These are phyloP conservation scores for Crypturellus undulatus DNA, from an alignment of 2,113 vertebrate species.

Conservation along the genomic window DNA sequence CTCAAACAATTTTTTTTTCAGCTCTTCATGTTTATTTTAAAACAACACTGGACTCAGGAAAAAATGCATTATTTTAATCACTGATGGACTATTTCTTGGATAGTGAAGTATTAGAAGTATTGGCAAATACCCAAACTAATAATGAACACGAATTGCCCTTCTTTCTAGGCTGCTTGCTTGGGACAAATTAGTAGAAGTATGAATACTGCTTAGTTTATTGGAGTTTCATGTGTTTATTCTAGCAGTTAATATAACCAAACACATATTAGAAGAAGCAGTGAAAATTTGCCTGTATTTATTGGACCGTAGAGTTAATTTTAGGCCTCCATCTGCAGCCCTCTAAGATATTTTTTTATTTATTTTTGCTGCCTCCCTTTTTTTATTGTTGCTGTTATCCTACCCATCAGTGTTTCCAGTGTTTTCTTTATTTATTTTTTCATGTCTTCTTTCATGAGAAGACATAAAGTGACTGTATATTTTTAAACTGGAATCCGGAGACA, in stretches of 20 bases:
- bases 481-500: conserved; percentile 1
- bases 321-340: not conserved
- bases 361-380: not conserved
- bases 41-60: not conserved
- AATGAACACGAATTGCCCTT: not conserved
- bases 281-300: not conserved
- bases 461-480: not conserved
- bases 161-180: not conserved
- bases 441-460: not conserved
- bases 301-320: not conserved
- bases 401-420: not conserved
- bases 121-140: not conserved
- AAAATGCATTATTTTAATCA: not conserved
- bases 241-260: not conserved
- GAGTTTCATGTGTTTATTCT: not conserved
- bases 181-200: not conserved
- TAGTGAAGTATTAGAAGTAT: not conserved
- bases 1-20: not conserved
- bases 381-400: not conserved
- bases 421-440: not conserved
- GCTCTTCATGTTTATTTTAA: not conserved
- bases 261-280: not conserved
- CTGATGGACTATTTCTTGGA: not conserved
- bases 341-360: not conserved
- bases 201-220: not conserved